A percentile compares a stretch with the other conserved stretches of the same genome.
These are phyloP conservation scores for Drosophila repleta DNA, from an alignment of 1,140 invertebrate species.

Conservation along the genomic window DNA sequence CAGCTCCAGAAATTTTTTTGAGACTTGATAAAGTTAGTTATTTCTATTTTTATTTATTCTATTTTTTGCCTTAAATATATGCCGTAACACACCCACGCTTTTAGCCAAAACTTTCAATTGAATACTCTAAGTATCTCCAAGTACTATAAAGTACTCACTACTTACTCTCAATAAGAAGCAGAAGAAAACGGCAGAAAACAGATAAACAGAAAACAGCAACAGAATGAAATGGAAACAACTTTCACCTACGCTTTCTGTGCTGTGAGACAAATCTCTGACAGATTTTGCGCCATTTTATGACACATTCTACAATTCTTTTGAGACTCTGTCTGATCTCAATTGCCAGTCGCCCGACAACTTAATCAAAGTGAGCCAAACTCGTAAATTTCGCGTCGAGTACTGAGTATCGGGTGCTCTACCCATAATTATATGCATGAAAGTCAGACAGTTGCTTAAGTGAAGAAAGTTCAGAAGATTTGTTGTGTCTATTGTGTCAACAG, in stretches of 20 bases:
- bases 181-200: constrained; percentile 4
- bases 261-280: constrained; percentile 31
- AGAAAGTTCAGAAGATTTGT: constrained; percentile 44
- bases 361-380: constrained; percentile 36
- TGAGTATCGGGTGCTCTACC: constrained; percentile 21
- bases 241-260: constrained; percentile 39
- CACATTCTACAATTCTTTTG: constrained; percentile 29
- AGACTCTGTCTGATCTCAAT: constrained; percentile 23
- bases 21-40: too few relatives aligned
- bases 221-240: constrained; percentile 29
- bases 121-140: constrained; percentile 6
- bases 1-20: too few relatives aligned
- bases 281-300: constrained; percentile 38
- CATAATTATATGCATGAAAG: constrained; percentile 51
- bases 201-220: not conserved
- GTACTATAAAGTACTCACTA: constrained; percentile 4
- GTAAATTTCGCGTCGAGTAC: not conserved
- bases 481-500: constrained; percentile 18
- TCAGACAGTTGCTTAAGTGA: constrained; percentile 19
- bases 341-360: constrained; percentile 31
- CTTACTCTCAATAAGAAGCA: constrained; percentile 7
- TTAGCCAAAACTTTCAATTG: constrained; percentile 24
- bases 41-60: too few relatives aligned
- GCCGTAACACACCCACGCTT: not conserved
- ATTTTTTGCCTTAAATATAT: too few relatives aligned